phyloP scores from a whole-genome alignment of 2,113 vertebrate species.

The Garra rufa region DNA sequence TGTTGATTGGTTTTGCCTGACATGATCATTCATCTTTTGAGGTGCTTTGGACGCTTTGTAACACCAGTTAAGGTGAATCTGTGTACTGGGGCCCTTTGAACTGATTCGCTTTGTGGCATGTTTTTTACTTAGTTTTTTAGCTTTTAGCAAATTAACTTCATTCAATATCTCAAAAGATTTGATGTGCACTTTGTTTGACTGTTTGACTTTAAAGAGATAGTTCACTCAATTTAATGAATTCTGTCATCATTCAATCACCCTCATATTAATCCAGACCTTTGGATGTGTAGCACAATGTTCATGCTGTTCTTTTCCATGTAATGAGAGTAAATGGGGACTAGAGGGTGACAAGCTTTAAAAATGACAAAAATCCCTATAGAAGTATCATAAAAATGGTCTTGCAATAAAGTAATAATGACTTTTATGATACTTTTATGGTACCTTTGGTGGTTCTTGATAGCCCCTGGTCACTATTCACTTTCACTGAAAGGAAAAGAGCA shows the following conservation, averaged over 20 bases:
- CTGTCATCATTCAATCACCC: not conserved
- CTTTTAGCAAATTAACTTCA: not conserved
- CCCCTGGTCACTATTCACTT: not conserved
- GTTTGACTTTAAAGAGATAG: not conserved
- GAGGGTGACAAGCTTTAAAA: not conserved
- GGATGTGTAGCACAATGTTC: not conserved
- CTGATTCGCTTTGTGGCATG: not conserved
- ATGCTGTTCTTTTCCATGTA: not conserved
- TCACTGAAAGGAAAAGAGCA: not conserved
- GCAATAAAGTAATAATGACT: not conserved
- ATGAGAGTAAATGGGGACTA: not conserved
- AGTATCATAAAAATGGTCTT: not conserved
- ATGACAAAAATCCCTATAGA: not conserved
- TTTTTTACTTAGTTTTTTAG: not conserved
- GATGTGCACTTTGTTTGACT: not conserved
- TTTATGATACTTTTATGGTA: not conserved
- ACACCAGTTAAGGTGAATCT: not conserved
- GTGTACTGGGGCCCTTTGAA: not conserved
- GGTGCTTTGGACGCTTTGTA: not conserved
- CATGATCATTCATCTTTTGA: conserved; percentile 37
- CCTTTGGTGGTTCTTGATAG: not conserved
- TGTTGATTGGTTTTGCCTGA: conserved; percentile 39
- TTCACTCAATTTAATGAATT: not conserved
- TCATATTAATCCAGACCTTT: not conserved
- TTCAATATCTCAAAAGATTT: not conserved